phyloP scores from a whole-genome alignment of 92 coral and sea anemone species.

The Blastomussa wellsi region DNA sequence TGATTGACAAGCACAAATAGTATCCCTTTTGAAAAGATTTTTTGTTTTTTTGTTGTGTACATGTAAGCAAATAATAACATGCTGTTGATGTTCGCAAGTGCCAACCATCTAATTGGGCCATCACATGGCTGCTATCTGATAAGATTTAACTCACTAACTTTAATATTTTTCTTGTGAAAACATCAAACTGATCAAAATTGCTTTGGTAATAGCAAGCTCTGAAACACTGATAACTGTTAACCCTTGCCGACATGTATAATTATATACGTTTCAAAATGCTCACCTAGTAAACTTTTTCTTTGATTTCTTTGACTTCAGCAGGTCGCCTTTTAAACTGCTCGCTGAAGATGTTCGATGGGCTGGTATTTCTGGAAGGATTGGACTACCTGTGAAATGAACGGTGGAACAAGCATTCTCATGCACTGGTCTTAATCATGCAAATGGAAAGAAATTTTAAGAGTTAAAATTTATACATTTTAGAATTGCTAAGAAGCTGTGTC shows the following conservation, averaged over 20 bases:
- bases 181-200: not conserved
- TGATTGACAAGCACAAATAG: no score
- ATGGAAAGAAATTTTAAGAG: not conserved
- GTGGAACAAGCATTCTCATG: conserved; percentile 38
- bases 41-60: no score
- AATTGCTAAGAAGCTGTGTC: not conserved
- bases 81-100: not conserved
- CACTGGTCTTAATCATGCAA: conserved; percentile 26
- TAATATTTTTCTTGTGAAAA: not conserved
- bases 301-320: conserved; percentile 69
- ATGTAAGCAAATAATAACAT: not conserved
- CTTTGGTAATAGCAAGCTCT: not conserved
- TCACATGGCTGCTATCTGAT: not conserved
- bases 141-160: not conserved
- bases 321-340: conserved; percentile 64
- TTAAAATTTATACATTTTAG: not conserved
- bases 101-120: not conserved
- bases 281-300: conserved; percentile 84
- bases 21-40: no score
- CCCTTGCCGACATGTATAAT: not conserved
- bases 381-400: conserved; percentile 77
- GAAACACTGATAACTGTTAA: not conserved
- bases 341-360: conserved; percentile 64
- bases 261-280: conserved; percentile 7
- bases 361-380: conserved; percentile 92